phyloP scores from a whole-genome alignment of 2,113 vertebrate species.

The Plotosus lineatus region DNA sequence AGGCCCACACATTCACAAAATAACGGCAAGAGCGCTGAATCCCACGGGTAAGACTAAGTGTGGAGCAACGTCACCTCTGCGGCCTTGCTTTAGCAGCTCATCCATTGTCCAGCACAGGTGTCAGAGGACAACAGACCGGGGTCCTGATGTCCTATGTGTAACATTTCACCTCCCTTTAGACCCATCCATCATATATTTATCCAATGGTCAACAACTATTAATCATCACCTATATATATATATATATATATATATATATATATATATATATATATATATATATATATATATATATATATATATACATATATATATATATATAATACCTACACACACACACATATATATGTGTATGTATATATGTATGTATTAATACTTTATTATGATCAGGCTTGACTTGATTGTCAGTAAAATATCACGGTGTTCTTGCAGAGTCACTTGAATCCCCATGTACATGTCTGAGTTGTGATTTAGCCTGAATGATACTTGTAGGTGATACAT shows the following conservation, averaged over 20 bases:
- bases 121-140: conserved; percentile 23
- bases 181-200: conserved; percentile 24
- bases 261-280: too few species aligned
- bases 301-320: too few species aligned
- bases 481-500: not conserved
- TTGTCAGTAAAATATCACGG: not conserved
- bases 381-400: not conserved
- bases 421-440: not conserved
- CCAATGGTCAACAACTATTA: conserved; percentile 14
- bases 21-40: not conserved
- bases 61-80: conserved; percentile 23
- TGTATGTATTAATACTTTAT: too few species aligned
- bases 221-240: too few species aligned
- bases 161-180: conserved; percentile 19
- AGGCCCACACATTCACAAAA: conserved; percentile 5
- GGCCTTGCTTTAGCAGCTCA: conserved; percentile 39
- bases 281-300: too few species aligned
- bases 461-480: conserved; percentile 2
- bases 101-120: conserved; percentile 36
- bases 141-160: conserved; percentile 9
- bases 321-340: too few species aligned
- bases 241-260: too few species aligned
- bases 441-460: not conserved
- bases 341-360: too few species aligned
- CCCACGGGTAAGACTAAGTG: not conserved